Base-by-base conservation (phyloP, 2,113 vertebrate genomes). In the Hemiprocne comata region DNA sequence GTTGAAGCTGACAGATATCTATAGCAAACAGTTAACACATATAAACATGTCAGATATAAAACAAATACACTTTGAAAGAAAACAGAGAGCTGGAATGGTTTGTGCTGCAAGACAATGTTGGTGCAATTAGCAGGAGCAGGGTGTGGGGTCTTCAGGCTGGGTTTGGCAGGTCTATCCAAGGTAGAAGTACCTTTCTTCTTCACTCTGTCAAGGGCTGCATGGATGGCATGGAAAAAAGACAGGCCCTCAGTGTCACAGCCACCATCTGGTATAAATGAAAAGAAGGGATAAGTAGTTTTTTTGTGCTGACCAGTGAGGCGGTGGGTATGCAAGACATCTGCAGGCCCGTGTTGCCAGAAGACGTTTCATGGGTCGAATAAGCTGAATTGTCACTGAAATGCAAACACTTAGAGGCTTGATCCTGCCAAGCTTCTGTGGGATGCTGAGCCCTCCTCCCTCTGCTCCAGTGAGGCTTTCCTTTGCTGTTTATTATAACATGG, bases 21-120 rank as follows among this genome's bases (percentile, higher is more conserved):
- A 94, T 74, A 97, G 97, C 96, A 95, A 98, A 95, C 97, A 93
- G 97, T 97, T 97, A 95, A 94, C 93, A 93, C 94, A 93, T 93
- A 97, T 97, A 97, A 98, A 98, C 97, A 97, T 97, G 97, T 97
- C 97, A 97, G 91, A 90, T 94, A 86, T 96, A 97, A 96, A 97
- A 93, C 94, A 98, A 98, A 97, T 97, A 97, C 7, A 82, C 82
- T 95, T 89, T 97, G 97, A 98, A 90, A 93, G 82, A 92, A 96
- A 97, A 82, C 97, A 98, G 97, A 92, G 73, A 91, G 70, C 91
- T 87, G 90, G 78, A 89, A 72, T 29, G 50, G 95, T 42, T 96
- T 74, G 28, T 58, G 81, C 89, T 84, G 80, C 86, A 93, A 77
- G 91, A 93, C 91, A 96, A 58, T 13, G 71, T 78, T 51, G 67